These are phyloP conservation scores for Hirtodrosophila trivittata DNA, from an alignment of 2,888 invertebrate species.

Conservation along the genomic window DNA sequence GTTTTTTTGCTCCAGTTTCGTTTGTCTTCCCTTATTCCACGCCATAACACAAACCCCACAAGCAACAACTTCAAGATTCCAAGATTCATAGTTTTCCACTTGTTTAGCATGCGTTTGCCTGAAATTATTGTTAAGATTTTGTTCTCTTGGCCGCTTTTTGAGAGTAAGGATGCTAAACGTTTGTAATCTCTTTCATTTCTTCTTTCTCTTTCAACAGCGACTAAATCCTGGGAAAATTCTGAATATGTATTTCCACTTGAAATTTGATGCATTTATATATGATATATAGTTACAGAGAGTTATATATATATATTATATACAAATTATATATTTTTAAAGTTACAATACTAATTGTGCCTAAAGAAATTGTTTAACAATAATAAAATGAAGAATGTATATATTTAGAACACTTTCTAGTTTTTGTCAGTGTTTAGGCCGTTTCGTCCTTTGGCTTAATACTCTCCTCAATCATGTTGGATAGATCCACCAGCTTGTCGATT, in stretches of 20 bases:
- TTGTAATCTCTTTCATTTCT: constrained; percentile 62
- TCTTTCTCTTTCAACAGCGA: constrained; percentile 62
- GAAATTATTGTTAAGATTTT: constrained; percentile 19
- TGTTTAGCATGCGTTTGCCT: constrained; percentile 46
- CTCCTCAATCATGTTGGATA: constrained; percentile 87
- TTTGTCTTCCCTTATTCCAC: constrained; percentile 34
- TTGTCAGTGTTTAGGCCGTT: neutral
- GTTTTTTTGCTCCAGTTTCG: constrained; percentile 27
- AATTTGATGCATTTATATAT: constrained; percentile 71
- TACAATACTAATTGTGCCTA: constrained; percentile 67
- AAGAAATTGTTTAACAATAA: constrained; percentile 58
- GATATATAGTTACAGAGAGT: constrained; percentile 40
- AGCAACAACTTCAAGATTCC: constrained; percentile 21
- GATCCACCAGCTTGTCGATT: constrained; percentile 86
- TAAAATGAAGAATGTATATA: constrained; percentile 55
- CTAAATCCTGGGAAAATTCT: constrained; percentile 44
- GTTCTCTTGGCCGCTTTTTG: constrained; percentile 7
- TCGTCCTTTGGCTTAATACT: constrained; percentile 85
- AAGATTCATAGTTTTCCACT: constrained; percentile 11
- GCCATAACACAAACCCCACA: constrained; percentile 10
- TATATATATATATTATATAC: constrained; percentile 50
- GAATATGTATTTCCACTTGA: constrained; percentile 44
- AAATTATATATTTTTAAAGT: constrained; percentile 50
- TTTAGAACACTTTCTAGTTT: constrained; percentile 12
- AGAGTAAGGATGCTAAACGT: constrained; percentile 22